These are phyloP conservation scores for Muscicapa comitata DNA, from an alignment of 2,797 vertebrate genomes.

Conservation along the genomic window DNA sequence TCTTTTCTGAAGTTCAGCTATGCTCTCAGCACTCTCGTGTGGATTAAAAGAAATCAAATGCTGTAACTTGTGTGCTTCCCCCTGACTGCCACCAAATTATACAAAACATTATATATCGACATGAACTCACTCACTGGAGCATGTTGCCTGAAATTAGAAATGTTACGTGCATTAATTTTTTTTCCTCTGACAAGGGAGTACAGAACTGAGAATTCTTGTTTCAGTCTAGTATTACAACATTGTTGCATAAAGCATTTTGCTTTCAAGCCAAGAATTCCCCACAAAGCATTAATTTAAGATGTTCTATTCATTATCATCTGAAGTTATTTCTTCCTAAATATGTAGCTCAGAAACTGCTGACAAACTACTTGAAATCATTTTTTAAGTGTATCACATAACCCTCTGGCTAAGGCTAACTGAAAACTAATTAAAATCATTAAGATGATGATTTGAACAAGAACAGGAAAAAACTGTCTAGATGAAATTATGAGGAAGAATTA, in stretches of 20 bases:
- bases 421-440: conserved; percentile 44
- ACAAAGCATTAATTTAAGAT: conserved; percentile 45
- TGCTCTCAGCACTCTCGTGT: not conserved
- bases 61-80: not conserved
- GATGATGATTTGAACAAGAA: conserved; percentile 2
- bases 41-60: conserved; percentile 17
- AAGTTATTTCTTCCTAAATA: conserved; percentile 32
- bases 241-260: not conserved
- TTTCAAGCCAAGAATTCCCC: conserved; percentile 29
- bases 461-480: not conserved
- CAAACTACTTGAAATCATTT: not conserved
- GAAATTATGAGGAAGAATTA: conserved; percentile 44
- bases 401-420: conserved; percentile 20
- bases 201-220: not conserved
- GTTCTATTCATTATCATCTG: conserved; percentile 19
- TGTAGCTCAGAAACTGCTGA: conserved; percentile 43
- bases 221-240: conserved; percentile 11
- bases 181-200: conserved; percentile 21
- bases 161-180: not conserved
- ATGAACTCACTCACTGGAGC: conserved; percentile 14
- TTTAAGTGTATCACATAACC: not conserved
- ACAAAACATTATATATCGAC: not conserved
- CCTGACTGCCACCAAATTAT: conserved; percentile 17
- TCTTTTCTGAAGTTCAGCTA: not conserved
- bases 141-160: conserved; percentile 22